Evolutionary conservation across 1,140 invertebrate species (phyloP).

Genomic region (Rhizoglyphus robini): DNA sequence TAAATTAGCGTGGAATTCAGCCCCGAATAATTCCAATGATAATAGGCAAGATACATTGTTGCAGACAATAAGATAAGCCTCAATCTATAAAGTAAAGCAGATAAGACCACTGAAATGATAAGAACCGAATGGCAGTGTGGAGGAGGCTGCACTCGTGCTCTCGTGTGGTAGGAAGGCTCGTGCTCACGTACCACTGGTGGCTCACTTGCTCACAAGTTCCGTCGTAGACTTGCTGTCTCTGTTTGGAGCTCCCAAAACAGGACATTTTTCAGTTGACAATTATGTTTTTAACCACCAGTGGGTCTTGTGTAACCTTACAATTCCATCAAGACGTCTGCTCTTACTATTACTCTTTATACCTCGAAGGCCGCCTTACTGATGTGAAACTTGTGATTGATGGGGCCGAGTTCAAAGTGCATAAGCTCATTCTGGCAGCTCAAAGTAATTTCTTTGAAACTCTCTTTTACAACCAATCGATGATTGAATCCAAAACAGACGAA

Average conservation of each 20-base stretch:
- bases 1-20: too few species aligned
- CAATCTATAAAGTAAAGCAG: too few species aligned
- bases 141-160: too few species aligned
- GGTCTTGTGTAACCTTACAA: not conserved
- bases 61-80: too few species aligned
- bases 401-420: not conserved
- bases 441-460: not conserved
- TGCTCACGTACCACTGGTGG: not conserved
- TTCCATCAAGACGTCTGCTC: not conserved
- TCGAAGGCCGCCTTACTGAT: not conserved
- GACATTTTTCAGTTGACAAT: not conserved
- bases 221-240: too few species aligned
- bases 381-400: not conserved
- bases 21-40: too few species aligned
- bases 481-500: not conserved
- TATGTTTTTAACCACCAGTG: not conserved
- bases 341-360: not conserved
- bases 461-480: not conserved
- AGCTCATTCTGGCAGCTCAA: slow-evolving; percentile 7
- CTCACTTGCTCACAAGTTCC: too few species aligned
- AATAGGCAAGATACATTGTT: too few species aligned
- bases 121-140: too few species aligned
- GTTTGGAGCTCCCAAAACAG: too few species aligned
- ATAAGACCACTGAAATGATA: too few species aligned
- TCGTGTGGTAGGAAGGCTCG: too few species aligned